phyloP scores from a whole-genome alignment of 2,113 vertebrate genomes.

The Narcine bancroftii region DNA sequence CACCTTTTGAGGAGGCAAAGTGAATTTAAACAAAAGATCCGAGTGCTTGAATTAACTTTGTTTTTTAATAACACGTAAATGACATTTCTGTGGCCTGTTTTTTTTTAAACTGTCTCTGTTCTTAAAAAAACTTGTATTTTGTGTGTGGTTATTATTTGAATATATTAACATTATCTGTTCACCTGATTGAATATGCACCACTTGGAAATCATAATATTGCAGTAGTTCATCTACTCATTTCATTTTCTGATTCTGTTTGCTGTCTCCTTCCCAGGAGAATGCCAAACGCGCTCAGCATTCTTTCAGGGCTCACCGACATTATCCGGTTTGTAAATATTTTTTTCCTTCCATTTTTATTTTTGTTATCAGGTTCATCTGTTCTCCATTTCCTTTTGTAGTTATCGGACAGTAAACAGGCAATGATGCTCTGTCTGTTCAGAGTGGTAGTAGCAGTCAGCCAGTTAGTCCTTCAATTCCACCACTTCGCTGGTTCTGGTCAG shows the following conservation, averaged over 20 bases:
- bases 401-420: conserved; percentile 59
- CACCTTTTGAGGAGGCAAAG: background rate
- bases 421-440: conserved; percentile 55
- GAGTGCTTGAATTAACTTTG: background rate
- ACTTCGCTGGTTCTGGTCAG: background rate
- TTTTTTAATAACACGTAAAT: background rate
- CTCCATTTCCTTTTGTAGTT: conserved; percentile 48
- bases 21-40: background rate
- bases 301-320: conserved; percentile 59
- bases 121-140: background rate
- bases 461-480: conserved; percentile 54
- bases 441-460: conserved; percentile 59
- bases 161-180: background rate
- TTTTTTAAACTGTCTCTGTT: background rate
- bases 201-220: background rate
- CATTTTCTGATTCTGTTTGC: conserved; percentile 44
- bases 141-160: background rate
- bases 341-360: conserved; percentile 40
- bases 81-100: background rate
- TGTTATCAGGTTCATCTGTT: conserved; percentile 36
- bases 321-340: conserved; percentile 73
- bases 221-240: background rate
- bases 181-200: background rate
- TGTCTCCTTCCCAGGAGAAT: conserved; percentile 76
- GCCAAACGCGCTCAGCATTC: conserved; percentile 76